These are phyloP conservation scores for Hypomecis atomaria DNA, from an alignment of 2,888 invertebrate species.

Conservation along the genomic window DNA sequence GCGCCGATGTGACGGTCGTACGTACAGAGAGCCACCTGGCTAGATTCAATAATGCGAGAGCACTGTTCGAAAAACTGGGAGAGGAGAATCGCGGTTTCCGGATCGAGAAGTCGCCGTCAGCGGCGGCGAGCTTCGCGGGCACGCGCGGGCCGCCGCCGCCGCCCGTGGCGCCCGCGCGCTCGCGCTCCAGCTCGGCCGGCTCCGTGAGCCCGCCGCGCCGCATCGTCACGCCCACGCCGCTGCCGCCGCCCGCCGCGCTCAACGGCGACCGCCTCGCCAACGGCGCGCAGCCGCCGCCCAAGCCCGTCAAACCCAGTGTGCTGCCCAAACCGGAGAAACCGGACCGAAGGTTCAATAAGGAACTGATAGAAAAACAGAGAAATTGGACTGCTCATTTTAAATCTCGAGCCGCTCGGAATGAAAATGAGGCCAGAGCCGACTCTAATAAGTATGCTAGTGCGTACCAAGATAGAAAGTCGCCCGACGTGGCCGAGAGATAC, in stretches of 20 bases:
- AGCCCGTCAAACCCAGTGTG: conserved; percentile 83
- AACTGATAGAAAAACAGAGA: conserved; percentile 94
- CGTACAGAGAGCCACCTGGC: conserved; percentile 95
- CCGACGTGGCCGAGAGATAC: conserved; percentile 69
- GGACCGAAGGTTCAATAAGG: conserved; percentile 92
- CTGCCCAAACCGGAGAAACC: conserved; percentile 92
- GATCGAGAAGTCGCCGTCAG: conserved; percentile 85
- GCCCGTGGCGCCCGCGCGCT: conserved; percentile 82
- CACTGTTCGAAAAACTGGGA: conserved; percentile 95
- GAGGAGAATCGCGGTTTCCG: conserved; percentile 87
- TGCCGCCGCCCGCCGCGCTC: conserved; percentile 65
- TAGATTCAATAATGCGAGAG: conserved; percentile 95
- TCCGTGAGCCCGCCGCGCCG: conserved; percentile 84
- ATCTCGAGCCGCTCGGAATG: conserved; percentile 84
- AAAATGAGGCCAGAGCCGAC: conserved; percentile 67
- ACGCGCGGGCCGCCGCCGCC: conserved; percentile 81
- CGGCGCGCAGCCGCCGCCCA: conserved; percentile 77
- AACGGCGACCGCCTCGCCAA: conserved; percentile 76
- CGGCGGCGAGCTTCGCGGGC: conserved; percentile 83
- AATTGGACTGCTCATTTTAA: conserved; percentile 97
- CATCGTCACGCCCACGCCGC: conserved; percentile 81
- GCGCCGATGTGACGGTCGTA: conserved; percentile 88
- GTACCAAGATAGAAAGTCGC: conserved; percentile 72
- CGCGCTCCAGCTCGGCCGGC: conserved; percentile 88
- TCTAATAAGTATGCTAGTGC: conserved; percentile 65